phyloP scores from a whole-genome alignment of 2,888 invertebrate genomes.

The Phoronis australis region DNA sequence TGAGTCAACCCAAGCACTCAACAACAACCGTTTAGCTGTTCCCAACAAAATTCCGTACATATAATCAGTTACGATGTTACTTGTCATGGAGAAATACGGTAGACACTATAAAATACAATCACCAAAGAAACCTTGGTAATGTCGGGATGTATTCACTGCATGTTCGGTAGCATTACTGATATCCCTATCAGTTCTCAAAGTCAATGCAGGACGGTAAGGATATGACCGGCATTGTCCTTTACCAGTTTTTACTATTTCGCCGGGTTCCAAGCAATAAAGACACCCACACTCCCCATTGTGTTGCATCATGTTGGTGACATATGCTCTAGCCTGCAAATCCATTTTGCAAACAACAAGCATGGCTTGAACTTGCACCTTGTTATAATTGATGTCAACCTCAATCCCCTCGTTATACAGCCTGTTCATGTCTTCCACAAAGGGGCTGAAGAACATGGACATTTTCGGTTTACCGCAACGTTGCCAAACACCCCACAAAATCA shows the following conservation, averaged over 20 bases:
- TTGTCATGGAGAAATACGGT: conserved; percentile 6
- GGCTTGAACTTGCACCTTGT: neutral
- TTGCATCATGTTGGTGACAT: conserved; percentile 9
- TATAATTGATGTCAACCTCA: neutral
- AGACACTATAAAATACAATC: conserved; percentile 10
- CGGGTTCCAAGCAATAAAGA: conserved; percentile 7
- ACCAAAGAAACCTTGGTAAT: conserved; percentile 11
- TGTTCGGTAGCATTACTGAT: conserved; percentile 4
- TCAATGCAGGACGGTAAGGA: conserved; percentile 1
- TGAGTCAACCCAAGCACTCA: conserved; percentile 11
- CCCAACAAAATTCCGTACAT: conserved; percentile 16
- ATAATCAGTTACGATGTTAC: conserved; percentile 15
- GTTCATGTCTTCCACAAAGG: conserved; percentile 11
- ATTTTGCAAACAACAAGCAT: conserved; percentile 6
- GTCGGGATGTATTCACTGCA: conserved; percentile 7
- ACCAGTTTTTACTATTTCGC: conserved; percentile 2
- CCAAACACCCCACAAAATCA: conserved; percentile 16
- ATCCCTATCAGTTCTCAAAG: conserved; percentile 7
- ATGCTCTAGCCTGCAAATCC: conserved; percentile 13
- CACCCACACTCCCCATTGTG: conserved; percentile 14
- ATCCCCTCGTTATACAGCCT: conserved; percentile 6
- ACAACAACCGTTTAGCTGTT: conserved; percentile 11
- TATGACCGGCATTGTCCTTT: conserved; percentile 8
- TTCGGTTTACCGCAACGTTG: conserved; percentile 15
- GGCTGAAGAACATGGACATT: conserved; percentile 14